Conservation (phyloP, 37 sponge, comb jelly and placozoan genomes). For the Aplysina aerophoba region DNA sequence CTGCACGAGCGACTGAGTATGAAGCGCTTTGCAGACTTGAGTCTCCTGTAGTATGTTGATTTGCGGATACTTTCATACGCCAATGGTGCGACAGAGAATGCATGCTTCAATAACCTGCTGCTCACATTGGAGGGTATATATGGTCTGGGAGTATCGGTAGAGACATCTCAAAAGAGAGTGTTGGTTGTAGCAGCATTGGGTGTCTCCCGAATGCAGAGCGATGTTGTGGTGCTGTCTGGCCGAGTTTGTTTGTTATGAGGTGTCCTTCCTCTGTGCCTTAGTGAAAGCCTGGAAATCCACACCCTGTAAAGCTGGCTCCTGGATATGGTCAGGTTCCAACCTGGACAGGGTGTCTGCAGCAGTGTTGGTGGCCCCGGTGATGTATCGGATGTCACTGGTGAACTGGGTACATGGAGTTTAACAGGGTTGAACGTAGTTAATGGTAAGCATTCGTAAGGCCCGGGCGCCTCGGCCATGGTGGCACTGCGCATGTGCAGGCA, state of each 20-base stretch:
- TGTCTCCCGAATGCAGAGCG: neutral
- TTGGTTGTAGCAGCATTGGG: neutral
- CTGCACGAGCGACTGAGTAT: no score
- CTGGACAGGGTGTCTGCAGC: slow-evolving; percentile 21
- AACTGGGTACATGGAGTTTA: no score
- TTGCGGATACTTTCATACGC: no score
- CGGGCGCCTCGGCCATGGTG: no score
- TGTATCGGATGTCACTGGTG: slow-evolving; percentile 28
- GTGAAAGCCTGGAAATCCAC: slow-evolving; percentile 25
- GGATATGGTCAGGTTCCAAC: no score
- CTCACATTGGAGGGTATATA: slow-evolving; percentile 19
- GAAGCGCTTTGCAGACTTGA: slow-evolving; percentile 32
- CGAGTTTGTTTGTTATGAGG: no score
- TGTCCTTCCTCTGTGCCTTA: slow-evolving; percentile 7
- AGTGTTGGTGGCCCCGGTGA: neutral
- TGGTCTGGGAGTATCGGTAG: slow-evolving; percentile 35
- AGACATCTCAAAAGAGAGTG: slow-evolving; percentile 24
- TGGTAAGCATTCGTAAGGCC: no score
- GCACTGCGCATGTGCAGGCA: no score
- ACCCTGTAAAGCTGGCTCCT: no score
- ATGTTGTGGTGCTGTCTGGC: neutral
- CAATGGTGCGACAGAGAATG: slow-evolving; percentile 51
- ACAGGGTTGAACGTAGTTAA: no score
- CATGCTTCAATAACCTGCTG: slow-evolving; percentile 12
- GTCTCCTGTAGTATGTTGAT: slow-evolving; percentile 35